These are phyloP conservation scores for Drosophila prosaltans DNA, from an alignment of 1,140 invertebrate genomes.

Conservation along the genomic window DNA sequence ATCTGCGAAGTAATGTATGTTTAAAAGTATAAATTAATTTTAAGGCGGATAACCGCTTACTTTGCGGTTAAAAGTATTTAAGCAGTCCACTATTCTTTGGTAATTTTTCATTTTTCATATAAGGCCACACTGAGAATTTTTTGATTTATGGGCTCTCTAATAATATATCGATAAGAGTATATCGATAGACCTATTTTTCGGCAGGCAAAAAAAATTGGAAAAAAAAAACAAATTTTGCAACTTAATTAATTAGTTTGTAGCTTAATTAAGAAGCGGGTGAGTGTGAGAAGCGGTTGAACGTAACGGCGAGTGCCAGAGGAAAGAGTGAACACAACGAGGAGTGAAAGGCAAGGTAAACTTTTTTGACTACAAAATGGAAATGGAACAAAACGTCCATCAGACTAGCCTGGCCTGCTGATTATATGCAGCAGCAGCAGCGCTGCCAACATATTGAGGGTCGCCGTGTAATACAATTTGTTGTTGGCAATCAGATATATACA, in stretches of 20 bases:
- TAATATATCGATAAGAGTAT: too few species aligned
- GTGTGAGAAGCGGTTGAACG: constrained; percentile 24
- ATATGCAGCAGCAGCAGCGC: constrained; percentile 25
- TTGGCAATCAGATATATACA: constrained; percentile 10
- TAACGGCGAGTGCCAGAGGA: not conserved
- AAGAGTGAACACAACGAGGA: constrained; percentile 6
- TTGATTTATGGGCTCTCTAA: not conserved
- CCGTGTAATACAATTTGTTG: constrained; percentile 12
- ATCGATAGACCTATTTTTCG: constrained; percentile 32
- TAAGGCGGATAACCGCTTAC: too few species aligned
- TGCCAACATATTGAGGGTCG: constrained; percentile 24
- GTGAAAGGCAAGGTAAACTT: constrained; percentile 20
- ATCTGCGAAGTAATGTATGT: too few species aligned
- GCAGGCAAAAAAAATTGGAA: constrained; percentile 62
- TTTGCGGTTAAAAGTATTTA: not conserved
- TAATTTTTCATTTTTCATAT: not conserved
- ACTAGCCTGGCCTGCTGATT: constrained; percentile 21
- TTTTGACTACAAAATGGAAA: constrained; percentile 7
- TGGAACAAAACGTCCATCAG: constrained; percentile 2
- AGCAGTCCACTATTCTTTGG: not conserved
- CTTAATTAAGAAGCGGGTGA: constrained; percentile 61
- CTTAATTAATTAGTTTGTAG: constrained; percentile 64
- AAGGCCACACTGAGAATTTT: not conserved
- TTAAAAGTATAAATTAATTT: not conserved
- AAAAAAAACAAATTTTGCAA: constrained; percentile 62